Conservation (phyloP, 2,888 invertebrate genomes). For the Troglohyphantes excavatus region DNA sequence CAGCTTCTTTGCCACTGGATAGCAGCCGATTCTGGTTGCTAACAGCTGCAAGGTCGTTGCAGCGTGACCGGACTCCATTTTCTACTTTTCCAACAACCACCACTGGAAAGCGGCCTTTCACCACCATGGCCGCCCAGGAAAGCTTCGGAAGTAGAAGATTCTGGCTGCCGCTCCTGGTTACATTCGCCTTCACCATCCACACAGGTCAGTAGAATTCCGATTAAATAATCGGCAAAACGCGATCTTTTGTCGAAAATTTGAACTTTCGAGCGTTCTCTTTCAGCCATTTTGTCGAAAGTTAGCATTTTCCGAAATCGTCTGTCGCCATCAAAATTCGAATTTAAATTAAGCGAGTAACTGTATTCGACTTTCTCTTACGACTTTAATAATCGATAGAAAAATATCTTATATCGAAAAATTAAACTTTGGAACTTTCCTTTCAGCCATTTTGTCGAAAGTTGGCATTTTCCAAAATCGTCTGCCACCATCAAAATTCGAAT, state of each 20-base stretch:
- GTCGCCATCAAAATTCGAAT: no score
- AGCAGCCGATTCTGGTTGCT: slow-evolving; percentile 64
- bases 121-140: slow-evolving; percentile 55
- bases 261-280: neutral
- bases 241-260: neutral
- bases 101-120: slow-evolving; percentile 9
- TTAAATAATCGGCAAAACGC: neutral
- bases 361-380: no score
- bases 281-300: neutral
- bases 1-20: slow-evolving; percentile 65
- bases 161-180: slow-evolving; percentile 41
- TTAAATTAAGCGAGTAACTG: no score
- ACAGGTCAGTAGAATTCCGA: slow-evolving; percentile 46
- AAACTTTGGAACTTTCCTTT: neutral
- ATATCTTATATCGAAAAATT: no score
- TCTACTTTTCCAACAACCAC: slow-evolving; percentile 8
- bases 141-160: slow-evolving; percentile 4
- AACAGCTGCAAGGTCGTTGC: slow-evolving; percentile 69
- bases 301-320: neutral
- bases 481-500: no score
- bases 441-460: neutral
- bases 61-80: slow-evolving; percentile 56
- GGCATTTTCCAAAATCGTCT: neutral
- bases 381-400: no score
- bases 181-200: slow-evolving; percentile 53